These are phyloP conservation scores for Andrena hattorfiana DNA, from an alignment of 2,888 invertebrate species.

Conservation along the genomic window DNA sequence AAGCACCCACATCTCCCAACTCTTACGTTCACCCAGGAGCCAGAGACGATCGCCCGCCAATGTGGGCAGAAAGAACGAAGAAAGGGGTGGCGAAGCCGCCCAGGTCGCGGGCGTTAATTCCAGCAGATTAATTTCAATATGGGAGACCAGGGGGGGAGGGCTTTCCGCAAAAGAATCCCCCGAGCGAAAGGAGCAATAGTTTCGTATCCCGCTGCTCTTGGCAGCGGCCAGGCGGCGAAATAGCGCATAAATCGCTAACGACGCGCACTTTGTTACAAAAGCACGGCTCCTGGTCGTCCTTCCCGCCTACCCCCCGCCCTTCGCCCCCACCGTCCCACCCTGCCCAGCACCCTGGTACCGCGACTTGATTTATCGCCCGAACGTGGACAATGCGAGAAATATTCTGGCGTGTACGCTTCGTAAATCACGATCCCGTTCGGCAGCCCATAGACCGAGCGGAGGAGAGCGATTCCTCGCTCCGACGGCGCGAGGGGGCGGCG, in stretches of 20 bases:
- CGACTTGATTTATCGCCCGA: conserved; percentile 80
- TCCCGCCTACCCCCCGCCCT: conserved; percentile 39
- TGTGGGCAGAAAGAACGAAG: conserved; percentile 22
- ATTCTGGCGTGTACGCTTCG: conserved; percentile 79
- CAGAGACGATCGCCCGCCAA: no score
- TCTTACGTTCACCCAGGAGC: background rate
- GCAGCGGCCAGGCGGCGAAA: conserved; percentile 68
- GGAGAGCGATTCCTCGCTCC: conserved; percentile 49
- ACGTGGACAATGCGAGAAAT: conserved; percentile 83
- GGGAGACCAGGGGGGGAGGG: background rate
- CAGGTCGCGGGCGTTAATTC: conserved; percentile 30
- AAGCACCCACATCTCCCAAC: background rate
- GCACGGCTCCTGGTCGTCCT: conserved; percentile 48
- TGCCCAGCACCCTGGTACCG: conserved; percentile 47
- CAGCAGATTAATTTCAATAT: conserved; percentile 31
- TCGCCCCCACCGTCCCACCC: conserved; percentile 30
- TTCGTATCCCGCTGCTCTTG: conserved; percentile 52
- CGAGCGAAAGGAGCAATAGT: conserved; percentile 55
- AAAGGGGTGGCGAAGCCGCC: background rate
- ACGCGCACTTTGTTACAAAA: conserved; percentile 78
- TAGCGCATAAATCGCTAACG: conserved; percentile 81
- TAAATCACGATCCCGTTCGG: conserved; percentile 79
- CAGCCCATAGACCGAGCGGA: conserved; percentile 68
- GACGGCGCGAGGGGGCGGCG: conserved; percentile 23
- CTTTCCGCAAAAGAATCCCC: conserved; percentile 30